phyloP scores from a whole-genome alignment of 2,797 vertebrate genomes.

The Channallabes apus region DNA sequence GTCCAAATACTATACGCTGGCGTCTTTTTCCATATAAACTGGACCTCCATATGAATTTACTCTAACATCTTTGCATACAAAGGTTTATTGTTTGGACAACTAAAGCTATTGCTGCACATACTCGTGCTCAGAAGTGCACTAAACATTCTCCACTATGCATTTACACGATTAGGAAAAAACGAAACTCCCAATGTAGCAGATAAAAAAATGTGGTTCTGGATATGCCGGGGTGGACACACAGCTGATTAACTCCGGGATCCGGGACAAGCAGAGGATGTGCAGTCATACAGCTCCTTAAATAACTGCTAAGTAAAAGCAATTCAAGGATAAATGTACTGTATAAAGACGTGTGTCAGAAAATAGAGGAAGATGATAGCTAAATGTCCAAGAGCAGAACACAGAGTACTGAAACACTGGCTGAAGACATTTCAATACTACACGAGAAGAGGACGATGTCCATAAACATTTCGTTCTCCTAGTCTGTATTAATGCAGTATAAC shows the following conservation, averaged over 20 bases:
- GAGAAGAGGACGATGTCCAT: not conserved
- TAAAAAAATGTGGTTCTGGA: not conserved
- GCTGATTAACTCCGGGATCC: not conserved
- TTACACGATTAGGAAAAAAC: not conserved
- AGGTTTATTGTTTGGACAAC: not conserved
- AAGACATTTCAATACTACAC: not conserved
- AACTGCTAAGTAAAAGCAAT: not conserved
- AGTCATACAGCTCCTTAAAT: not conserved
- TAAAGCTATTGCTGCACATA: not conserved
- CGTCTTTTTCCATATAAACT: not conserved
- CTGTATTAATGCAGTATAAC: not conserved
- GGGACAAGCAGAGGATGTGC: not conserved
- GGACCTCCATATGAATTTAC: too few relatives aligned
- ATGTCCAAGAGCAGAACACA: not conserved
- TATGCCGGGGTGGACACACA: not conserved
- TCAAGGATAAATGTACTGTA: not conserved
- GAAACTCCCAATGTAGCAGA: too few relatives aligned
- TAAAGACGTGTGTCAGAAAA: not conserved
- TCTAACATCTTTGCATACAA: not conserved
- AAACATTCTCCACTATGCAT: not conserved
- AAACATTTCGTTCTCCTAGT: not conserved
- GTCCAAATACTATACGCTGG: not conserved
- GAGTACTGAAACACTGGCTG: not conserved
- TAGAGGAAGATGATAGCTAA: not conserved
- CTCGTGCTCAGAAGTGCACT: too few relatives aligned